Evolutionary conservation across 2,888 invertebrate species (phyloP).

Genomic region (Cyaniris semiargus): DNA sequence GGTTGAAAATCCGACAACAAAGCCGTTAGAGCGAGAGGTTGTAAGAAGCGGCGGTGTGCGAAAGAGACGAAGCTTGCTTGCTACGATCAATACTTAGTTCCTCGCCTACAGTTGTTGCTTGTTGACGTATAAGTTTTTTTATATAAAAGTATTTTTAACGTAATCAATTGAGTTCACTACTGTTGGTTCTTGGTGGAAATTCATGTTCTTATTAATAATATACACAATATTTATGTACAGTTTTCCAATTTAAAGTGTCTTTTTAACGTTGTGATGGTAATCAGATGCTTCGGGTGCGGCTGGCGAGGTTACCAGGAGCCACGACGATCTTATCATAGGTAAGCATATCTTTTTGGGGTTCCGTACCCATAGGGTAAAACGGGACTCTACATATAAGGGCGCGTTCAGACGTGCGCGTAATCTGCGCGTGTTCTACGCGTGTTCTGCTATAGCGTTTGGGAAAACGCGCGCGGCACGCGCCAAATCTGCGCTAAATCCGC

Average conservation of each 20-base stretch:
- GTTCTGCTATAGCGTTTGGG: no score
- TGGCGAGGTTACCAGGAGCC: background rate
- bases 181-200: no score
- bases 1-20: background rate
- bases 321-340: background rate
- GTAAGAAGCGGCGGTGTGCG: background rate
- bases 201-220: no score
- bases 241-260: no score
- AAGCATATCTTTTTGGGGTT: background rate
- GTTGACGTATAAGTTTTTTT: background rate
- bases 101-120: background rate
- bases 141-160: background rate
- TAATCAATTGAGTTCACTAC: no score
- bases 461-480: no score
- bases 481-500: no score
- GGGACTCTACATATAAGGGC: no score
- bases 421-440: no score
- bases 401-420: no score
- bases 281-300: background rate
- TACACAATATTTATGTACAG: no score
- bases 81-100: background rate
- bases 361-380: no score
- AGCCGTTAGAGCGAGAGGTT: background rate
- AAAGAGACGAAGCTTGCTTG: background rate
- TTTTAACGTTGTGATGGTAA: background rate